Evolutionary conservation across 2,888 invertebrate species (phyloP).

Genomic region (Bembecia ichneumoniformis): DNA sequence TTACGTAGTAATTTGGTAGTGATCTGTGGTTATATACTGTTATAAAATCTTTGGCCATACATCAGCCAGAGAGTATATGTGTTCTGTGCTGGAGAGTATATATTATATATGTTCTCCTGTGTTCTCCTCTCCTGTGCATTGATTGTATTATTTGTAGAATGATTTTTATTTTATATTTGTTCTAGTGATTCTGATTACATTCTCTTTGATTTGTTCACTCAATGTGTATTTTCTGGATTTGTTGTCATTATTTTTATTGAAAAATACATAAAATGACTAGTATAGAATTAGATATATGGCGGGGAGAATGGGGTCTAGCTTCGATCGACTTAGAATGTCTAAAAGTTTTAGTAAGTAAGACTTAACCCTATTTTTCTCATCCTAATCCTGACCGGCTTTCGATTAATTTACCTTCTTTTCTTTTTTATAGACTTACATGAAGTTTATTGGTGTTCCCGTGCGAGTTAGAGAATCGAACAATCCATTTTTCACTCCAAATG

Average conservation of each 20-base stretch:
- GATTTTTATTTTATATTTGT: too few relatives aligned
- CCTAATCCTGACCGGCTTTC: conserved; percentile 24
- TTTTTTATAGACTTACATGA: conserved; percentile 71
- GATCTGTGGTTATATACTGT: too few relatives aligned
- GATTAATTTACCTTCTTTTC: conserved; percentile 12
- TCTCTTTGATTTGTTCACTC: background rate
- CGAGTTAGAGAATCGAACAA: conserved; percentile 77
- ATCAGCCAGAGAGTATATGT: too few relatives aligned
- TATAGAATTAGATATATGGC: conserved; percentile 82
- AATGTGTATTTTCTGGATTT: conserved; percentile 4
- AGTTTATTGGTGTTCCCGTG: conserved; percentile 84
- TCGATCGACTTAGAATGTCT: conserved; percentile 88
- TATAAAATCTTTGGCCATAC: too few relatives aligned
- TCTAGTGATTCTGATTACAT: too few relatives aligned
- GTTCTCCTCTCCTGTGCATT: too few relatives aligned
- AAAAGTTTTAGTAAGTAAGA: conserved; percentile 80
- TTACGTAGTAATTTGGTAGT: too few relatives aligned
- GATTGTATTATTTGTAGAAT: too few relatives aligned
- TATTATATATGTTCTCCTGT: too few relatives aligned
- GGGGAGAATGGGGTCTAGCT: conserved; percentile 89
- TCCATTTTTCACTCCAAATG: conserved; percentile 82
- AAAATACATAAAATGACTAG: conserved; percentile 37
- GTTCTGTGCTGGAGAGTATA: too few relatives aligned
- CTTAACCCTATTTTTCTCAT: conserved; percentile 3
- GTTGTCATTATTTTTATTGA: conserved; percentile 9